Percentiles rank a stretch among this genome's conserved stretches.
phyloP scores from a whole-genome alignment of 2,113 vertebrate genomes.

The Herpailurus yagouaroundi region DNA sequence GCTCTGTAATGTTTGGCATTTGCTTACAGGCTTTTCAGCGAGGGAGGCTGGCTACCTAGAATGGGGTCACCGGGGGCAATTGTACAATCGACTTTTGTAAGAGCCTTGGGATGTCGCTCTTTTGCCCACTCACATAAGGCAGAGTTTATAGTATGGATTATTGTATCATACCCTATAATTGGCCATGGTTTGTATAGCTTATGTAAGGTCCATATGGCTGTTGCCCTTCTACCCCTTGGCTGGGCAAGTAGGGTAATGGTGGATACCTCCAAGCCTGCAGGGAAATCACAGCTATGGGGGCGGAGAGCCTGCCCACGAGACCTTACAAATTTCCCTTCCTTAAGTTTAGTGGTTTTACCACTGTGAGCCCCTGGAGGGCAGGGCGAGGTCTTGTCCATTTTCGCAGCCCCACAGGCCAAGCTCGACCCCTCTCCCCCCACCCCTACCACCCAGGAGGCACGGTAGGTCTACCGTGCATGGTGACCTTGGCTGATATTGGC shows the following conservation, averaged over 20 bases:
- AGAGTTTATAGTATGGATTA: not conserved
- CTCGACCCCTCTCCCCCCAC: too few species aligned
- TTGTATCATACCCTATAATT: not conserved
- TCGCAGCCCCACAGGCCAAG: not conserved
- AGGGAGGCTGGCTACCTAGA: not conserved
- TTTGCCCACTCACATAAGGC: not conserved
- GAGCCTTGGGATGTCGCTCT: not conserved
- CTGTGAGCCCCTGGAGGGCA: not conserved
- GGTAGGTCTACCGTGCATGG: not conserved
- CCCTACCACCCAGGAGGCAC: not conserved
- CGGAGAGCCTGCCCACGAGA: not conserved
- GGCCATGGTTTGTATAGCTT: not conserved
- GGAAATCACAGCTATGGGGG: not conserved
- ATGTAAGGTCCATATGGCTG: rapidly evolving
- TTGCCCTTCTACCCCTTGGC: not conserved
- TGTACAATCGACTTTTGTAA: not conserved
- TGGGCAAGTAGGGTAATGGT: not conserved
- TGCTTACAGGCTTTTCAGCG: not conserved
- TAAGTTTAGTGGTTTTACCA: not conserved
- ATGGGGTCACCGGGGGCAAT: not conserved
- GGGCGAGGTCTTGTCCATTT: not conserved
- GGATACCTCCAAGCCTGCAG: not conserved
- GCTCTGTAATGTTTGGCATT: not conserved
- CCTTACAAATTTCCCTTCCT: not conserved
- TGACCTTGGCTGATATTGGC: not conserved